These are phyloP conservation scores for Tribolium madens DNA, from an alignment of 1,140 invertebrate genomes.

Conservation along the genomic window DNA sequence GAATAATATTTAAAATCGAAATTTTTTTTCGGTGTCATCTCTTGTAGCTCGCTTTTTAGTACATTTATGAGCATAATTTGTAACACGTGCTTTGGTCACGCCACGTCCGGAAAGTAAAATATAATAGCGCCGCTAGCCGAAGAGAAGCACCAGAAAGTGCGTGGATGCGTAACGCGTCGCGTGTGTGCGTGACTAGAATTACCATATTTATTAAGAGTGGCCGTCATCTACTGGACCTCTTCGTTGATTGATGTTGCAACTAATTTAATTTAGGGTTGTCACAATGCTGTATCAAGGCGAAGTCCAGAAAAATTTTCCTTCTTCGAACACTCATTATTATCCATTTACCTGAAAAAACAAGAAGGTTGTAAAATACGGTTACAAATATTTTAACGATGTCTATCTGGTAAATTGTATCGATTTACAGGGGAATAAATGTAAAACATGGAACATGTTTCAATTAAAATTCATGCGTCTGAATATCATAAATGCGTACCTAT, in stretches of 20 bases:
- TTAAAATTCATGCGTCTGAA: conserved; percentile 36
- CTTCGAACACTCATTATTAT: not conserved
- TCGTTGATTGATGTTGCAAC: conserved; percentile 49
- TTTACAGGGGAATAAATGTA: conserved; percentile 30
- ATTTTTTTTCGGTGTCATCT: not conserved
- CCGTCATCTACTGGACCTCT: conserved; percentile 49
- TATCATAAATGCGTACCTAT: conserved; percentile 20
- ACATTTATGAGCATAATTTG: conserved; percentile 35
- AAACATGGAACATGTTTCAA: conserved; percentile 37
- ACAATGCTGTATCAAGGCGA: conserved; percentile 45
- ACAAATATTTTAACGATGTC: conserved; percentile 37
- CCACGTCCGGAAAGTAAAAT: conserved; percentile 30
- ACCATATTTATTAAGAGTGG: conserved; percentile 53
- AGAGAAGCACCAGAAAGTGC: conserved; percentile 33
- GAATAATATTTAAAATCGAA: too few relatives aligned
- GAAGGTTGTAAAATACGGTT: not conserved
- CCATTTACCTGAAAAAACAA: conserved; percentile 10
- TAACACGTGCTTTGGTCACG: conserved; percentile 48
- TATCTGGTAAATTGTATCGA: conserved; percentile 37
- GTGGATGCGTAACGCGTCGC: conserved; percentile 37
- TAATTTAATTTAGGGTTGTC: conserved; percentile 53
- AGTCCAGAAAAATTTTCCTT: conserved; percentile 18
- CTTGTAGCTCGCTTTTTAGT: not conserved
- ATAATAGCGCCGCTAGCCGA: not conserved
- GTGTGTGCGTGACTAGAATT: conserved; percentile 47